Evolutionary conservation across 2,113 vertebrate genomes (phyloP), one percentile per base, ranked within the genome.

Genomic region (Dissostichus mawsoni): DNA sequence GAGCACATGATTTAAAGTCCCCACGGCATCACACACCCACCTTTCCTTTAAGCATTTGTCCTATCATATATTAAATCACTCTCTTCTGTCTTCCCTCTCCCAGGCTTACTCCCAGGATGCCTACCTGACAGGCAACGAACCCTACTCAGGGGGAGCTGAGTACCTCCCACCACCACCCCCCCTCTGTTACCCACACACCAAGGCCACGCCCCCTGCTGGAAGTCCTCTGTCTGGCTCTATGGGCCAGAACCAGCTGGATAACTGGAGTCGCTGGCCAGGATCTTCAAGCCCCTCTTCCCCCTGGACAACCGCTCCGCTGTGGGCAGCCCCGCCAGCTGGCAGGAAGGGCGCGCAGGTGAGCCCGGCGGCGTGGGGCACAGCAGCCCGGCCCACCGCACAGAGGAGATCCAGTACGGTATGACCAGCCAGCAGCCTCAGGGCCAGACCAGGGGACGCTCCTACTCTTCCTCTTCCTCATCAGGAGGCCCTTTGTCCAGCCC

Each of bases 61-160:
- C 23, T 23, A 14, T 55, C 8, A 3, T 33, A 5, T 70, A 23
- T 53, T 71, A 41, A 81, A 41, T 80, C 23, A 53, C 55, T 6
- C 45, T 14, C 55, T 69, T 29, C 75, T 71, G 68, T 64, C 36
- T 61, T 58, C 83, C 51, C 48, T 74, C 57, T 74, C 51, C 23
- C 87, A 99, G 98, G 98, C 98, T 0, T 99, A 98, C 86, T 99
- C 97, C 45, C 98, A 99, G 88, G 98, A 99, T 72, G 98, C 98
- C 90, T 99, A 98, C 94, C 94, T 98, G 94, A 99, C 94, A 82
- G 98, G 98, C 85, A 98, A 98, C 87, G 94, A 97, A 66, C 97
- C 97, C 0, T 99, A 96, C 76, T 93, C 94, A 0, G 98, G 98
- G 36, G 96, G 96, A 86, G 98, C 97, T 1, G 95, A 96, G 89